Base-by-base conservation (phyloP, 1,140 invertebrate genomes). In the Hyphantria cunea region DNA sequence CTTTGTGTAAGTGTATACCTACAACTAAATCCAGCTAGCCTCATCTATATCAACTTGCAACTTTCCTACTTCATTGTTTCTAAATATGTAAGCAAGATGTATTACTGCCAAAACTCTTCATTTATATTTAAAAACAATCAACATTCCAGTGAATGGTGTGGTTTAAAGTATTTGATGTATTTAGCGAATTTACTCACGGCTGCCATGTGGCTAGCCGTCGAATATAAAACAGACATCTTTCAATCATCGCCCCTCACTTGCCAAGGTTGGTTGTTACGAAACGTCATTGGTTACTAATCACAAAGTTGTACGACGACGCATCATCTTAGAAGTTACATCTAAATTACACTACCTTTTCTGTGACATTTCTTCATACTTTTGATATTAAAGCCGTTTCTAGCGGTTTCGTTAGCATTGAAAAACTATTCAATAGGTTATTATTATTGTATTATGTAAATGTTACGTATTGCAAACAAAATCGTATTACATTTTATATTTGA, bases 231-330 rank as follows among this genome's bases (percentile, higher is more conserved):
- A 8, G 41, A 25, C 44, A 56, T 47, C 42, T 47, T 37, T n/a
- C 15, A 56, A 47, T 54, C 54, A 47, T 37, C 12, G 41, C 44
- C 54, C 44, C 32, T 56, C 44, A 56, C 54, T 56, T 55, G 10
- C 8, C 32, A 56, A 56, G 54, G 54, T 48, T 32, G 25, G 0
- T 25, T 37, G 10, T 48, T 47, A 48, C 32, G 15, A 56, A 56
- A 56, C 54, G 45, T 44, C 54, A 56, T 56, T 56, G 54, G 47
- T 56, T 56, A 48, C 31, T 37, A 56, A 56, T 48, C 17, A 3
- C 17, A 25, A 3, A 34, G 54, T 4, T 33, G 25, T 37, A 56
- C 12, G 53, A n/a, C 44, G 54, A 37, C 54, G 32, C 32, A 12
- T 55, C 25, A 41, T 55, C 39, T 45, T n/a, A 45, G 44, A 37